Evolutionary conservation across 2,888 invertebrate genomes (phyloP), one percentile per base, ranked within the genome.

Genomic region (Koerneria pararmatus): DNA sequence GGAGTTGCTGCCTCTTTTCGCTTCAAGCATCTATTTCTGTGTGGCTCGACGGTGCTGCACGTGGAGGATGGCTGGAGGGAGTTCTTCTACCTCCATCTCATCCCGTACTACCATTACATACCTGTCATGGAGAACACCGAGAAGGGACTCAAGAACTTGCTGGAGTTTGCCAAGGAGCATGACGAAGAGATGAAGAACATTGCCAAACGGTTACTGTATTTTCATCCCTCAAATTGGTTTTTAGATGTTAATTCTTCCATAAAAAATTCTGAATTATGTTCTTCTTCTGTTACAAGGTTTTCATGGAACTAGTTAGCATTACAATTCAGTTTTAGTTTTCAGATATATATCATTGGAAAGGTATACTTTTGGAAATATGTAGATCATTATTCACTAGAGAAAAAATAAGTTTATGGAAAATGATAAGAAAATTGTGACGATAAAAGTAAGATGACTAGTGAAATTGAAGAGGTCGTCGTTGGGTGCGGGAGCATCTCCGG

Each of bases 1-100:
- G 95, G 95, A 1, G 95, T 97, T 0, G 95, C 95, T 2, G 95
- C 95, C 11, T 95, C 94, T 84, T 97, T 97, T 83, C 88, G 95
- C n/a, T 89, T 94, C 64, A 95, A 95, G 84, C 95, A 95, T 85
- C 87, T 97, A 51, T 92, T 95, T 80, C 86, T 95, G 0, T 97
- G 95, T 83, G 89, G 90, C 77, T 94, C 94, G 0, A 85, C 95
- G 48, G 91, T 97, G 0, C 92, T 95, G 80, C 95, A 95, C 84
- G 93, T 95, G 1, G 95, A 94, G 0, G 87, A 91, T 76, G 91
- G 66, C 35, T 63, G 63, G 63, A 63, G 29, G 11, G 63, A 63
- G 37, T 63, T 63, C 53, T 63, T 63, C 63, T 63, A 63, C 32
- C 35, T 22, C 31, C 53, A 63, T 37, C 29, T 63, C 15, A 54